Percentiles rank a stretch among this genome's conserved stretches.
These are phyloP conservation scores for Phrynocephalus versicolor DNA, from an alignment of 2,113 vertebrate genomes.

Conservation along the genomic window DNA sequence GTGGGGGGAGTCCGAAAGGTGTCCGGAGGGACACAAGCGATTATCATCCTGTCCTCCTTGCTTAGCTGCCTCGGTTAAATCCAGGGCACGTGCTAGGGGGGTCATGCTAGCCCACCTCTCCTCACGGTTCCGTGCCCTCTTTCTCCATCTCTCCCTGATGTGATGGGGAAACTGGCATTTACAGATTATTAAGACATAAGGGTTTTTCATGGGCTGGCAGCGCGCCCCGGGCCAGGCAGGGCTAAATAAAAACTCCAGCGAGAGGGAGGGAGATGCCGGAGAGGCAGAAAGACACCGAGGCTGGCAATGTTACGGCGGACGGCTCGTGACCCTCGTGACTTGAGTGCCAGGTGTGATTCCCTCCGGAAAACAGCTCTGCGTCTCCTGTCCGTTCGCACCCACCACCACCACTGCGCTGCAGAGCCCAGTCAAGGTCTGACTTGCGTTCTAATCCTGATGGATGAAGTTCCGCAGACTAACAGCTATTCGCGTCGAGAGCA, in stretches of 20 bases:
- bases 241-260: background rate
- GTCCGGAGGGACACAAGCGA: background rate
- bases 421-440: too few species aligned
- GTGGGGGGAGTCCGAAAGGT: background rate
- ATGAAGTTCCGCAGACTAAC: background rate
- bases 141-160: background rate
- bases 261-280: background rate
- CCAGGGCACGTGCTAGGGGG: background rate
- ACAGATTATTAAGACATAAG: slow-evolving; percentile 18
- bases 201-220: slow-evolving; percentile 17
- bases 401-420: too few species aligned
- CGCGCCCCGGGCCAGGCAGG: background rate
- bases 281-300: background rate
- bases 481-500: background rate
- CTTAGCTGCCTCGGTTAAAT: background rate
- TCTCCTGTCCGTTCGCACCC: background rate
- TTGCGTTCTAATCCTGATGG: background rate
- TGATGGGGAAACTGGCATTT: slow-evolving; percentile 4
- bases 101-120: background rate
- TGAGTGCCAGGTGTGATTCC: background rate
- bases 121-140: background rate
- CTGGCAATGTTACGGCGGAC: too few species aligned
- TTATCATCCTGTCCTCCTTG: background rate
- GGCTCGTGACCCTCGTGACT: too few species aligned
- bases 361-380: background rate